These are phyloP conservation scores for Lasiommata megera DNA, from an alignment of 2,888 invertebrate species.

Conservation along the genomic window DNA sequence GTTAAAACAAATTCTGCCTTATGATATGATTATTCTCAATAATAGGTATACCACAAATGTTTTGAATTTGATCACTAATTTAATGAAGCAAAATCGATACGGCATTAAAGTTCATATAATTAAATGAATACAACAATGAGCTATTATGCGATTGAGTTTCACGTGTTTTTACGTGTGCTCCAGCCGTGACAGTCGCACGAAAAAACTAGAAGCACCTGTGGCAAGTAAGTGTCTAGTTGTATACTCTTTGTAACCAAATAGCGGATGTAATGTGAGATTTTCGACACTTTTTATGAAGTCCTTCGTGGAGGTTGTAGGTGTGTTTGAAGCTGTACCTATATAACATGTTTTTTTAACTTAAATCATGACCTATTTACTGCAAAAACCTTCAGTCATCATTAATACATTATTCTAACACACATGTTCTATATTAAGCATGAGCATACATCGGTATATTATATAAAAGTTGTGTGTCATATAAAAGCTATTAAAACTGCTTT, in stretches of 20 bases:
- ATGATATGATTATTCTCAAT: no score
- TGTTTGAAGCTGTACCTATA: neutral
- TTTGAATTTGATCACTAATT: no score
- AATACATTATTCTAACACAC: no score
- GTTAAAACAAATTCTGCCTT: no score
- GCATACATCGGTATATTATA: no score
- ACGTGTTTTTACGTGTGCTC: constrained; percentile 7
- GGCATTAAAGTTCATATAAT: neutral
- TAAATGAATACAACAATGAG: constrained; percentile 3
- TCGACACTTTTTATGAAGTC: constrained; percentile 24
- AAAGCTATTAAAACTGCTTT: no score
- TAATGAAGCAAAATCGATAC: no score
- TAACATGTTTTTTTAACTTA: neutral
- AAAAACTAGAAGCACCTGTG: constrained; percentile 27
- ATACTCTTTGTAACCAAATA: constrained; percentile 36
- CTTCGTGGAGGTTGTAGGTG: neutral
- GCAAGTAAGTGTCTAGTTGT: constrained; percentile 25
- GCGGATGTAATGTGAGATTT: constrained; percentile 36
- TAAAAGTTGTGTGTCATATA: no score
- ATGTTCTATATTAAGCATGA: no score
- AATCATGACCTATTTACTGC: neutral
- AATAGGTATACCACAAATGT: no score
- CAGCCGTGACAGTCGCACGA: constrained; percentile 22
- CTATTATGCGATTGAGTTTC: constrained; percentile 19
- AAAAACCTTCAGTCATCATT: no score